Base-by-base conservation (phyloP, 2,888 invertebrate genomes). In the Ornithoptera priamus region DNA sequence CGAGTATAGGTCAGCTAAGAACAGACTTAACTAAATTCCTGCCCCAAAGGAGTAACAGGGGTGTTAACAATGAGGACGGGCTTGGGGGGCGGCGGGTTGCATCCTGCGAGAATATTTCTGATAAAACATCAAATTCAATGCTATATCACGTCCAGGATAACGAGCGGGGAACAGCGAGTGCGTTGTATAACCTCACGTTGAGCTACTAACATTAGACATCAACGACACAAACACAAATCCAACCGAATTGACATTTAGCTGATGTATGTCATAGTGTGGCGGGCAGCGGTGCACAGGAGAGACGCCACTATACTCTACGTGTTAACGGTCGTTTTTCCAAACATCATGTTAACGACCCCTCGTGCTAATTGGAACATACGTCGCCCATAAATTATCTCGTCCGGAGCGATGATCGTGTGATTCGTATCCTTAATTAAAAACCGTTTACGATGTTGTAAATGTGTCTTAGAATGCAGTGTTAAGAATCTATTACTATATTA, bases 381-480 rank as follows among this genome's bases (percentile, higher is more conserved):
- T 74, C 71, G 65, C 71, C 73, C 72, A 74, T 85, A 85, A 84
- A 85, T 80, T 74, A 78, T 75, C 78, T 81, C 81, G 80, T 77
- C 79, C 80, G 80, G 77, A 76, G 75, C 79, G 84, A 84, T 86
- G 85, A 85, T 87, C 82, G 81, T 82, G 80, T 85, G 84, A 87
- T 88, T 86, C 81, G 81, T 82, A 80, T 85, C 85, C 86, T 90
- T 90, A 90, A 92, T 92, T 92, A 92, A 92, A 92, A 91, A 84
- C 82, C 82, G 81, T 91, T 90, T 92, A 91, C 82, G 82, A 80
- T 77, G 81, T 76, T 82, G 85, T 92, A 91, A 92, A 92, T 77
- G 83, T 87, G 86, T 90, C 88, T 83, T 82, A 87, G 84, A 83
- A 75, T 76, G 78, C 73, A 84, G 84, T 83, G 72, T 73, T 81